Base-by-base conservation (phyloP, 2,113 vertebrate genomes). In the Pelodiscus sinensis region DNA sequence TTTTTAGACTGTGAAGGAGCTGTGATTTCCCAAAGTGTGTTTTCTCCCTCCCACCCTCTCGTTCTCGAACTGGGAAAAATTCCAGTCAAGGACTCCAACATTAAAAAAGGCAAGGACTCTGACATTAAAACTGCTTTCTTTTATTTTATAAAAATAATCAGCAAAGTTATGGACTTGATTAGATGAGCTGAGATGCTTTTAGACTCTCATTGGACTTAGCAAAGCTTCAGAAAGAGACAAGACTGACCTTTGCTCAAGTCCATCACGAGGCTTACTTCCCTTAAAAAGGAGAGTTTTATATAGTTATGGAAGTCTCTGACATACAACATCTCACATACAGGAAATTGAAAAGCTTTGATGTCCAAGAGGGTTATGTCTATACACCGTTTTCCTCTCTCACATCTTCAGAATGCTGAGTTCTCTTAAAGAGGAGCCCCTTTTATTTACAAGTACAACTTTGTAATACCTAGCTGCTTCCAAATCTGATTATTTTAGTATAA, bases 61-160 rank as follows among this genome's bases (percentile, higher is more conserved):
- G n/a, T 73, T 90, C 86, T 87, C 62, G 93, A 94, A 86, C 88
- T 96, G 85, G 88, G 89, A 91, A 95, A 96, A 25, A 89, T 82
- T 55, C 73, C 50, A 77, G 44, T 44, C 44, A 44, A 44, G 44
- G 44, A 44, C 44, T 44, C 44, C 44, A 6, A 44, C 44, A 44
- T 44, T 44, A 44, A 44, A 44, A 44, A 5, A 44, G 44, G 44
- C 44, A 44, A 44, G 44, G 44, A 44, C 44, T 44, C 44, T 44
- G 44, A 44, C 44, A 44, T 44, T 86, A 96, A 93, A 92, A 3
- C 27, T n/a, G 3, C 21, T 92, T 90, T 7, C 16, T 75, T 79
- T 52, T 89, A 82, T 14, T 4, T 35, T 55, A 7, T 84, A 92
- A 94, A 97, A 88, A 82, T 68, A 91, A 31, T 71, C 55, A 94